Percentiles rank a stretch among this genome's conserved stretches.
Conservation (phyloP, 2,797 vertebrate genomes). For the Ctenosaura bakeri region DNA sequence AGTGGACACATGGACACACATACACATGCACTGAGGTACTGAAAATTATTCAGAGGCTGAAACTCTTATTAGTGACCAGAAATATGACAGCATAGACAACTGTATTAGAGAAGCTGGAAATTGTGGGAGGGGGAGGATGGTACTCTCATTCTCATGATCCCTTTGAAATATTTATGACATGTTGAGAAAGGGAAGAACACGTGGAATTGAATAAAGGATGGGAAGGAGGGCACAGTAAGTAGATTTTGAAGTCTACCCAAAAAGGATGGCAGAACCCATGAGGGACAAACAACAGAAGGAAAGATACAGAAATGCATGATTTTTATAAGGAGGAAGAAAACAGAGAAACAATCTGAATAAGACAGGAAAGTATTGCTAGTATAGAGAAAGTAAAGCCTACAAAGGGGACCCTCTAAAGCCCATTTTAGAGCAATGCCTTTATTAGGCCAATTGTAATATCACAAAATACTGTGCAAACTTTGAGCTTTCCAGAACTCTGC, state of each 20-base stretch:
- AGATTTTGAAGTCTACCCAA: background rate
- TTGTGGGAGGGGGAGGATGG: too few species aligned
- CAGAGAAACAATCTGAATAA: background rate
- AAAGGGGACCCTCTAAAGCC: background rate
- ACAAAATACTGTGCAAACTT: background rate
- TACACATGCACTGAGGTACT: background rate
- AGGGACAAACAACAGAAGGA: background rate
- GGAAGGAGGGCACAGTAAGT: background rate
- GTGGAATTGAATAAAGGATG: too few species aligned
- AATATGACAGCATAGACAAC: background rate
- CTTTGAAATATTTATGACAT: background rate
- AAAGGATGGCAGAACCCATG: background rate
- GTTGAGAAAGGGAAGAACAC: too few species aligned
- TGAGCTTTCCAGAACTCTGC: background rate
- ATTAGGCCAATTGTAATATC: background rate
- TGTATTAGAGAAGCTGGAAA: background rate
- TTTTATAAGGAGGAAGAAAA: background rate
- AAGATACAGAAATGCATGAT: background rate
- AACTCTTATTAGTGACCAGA: background rate
- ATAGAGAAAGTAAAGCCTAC: background rate
- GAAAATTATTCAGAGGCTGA: background rate
- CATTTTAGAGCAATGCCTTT: background rate
- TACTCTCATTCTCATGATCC: background rate
- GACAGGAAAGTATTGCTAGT: background rate
- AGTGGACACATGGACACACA: too few species aligned